A percentile compares a stretch with the other conserved stretches of the same genome.
These are phyloP conservation scores for Brachyhypopomus occidentalis DNA, from an alignment of 2,113 vertebrate genomes.

Conservation along the genomic window DNA sequence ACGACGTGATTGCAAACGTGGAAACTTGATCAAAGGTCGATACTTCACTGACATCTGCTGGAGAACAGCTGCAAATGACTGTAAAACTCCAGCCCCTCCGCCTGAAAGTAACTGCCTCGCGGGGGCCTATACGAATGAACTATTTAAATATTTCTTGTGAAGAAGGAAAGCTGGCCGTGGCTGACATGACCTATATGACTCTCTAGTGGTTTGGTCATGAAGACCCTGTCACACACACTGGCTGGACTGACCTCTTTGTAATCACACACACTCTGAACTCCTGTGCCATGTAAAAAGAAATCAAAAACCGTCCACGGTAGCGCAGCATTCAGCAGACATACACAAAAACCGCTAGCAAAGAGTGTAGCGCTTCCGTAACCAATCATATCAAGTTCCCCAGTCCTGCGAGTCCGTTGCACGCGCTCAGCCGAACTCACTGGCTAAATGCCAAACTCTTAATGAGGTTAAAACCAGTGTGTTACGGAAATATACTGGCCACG, in stretches of 20 bases:
- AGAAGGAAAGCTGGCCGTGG: slow-evolving; percentile 5
- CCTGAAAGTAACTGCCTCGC: slow-evolving; percentile 1
- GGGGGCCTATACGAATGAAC: neutral
- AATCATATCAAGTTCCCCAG: neutral
- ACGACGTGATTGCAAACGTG: no score
- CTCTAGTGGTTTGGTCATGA: neutral
- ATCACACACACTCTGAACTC: neutral
- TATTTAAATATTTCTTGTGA: slow-evolving; percentile 1
- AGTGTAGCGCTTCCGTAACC: neutral
- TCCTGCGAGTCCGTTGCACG: neutral
- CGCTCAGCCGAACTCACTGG: no score
- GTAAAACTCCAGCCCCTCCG: neutral
- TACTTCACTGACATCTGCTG: slow-evolving; percentile 40
- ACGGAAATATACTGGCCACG: no score
- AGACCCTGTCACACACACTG: neutral
- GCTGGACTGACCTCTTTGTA: slow-evolving; percentile 1
- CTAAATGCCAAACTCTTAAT: no score
- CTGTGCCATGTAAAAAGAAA: neutral
- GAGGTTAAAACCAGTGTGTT: no score
- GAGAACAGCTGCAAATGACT: slow-evolving; percentile 11
- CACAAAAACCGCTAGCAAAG: no score
- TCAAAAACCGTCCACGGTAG: neutral
- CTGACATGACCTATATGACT: neutral
- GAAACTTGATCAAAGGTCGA: neutral
- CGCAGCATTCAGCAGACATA: no score